phyloP scores from a whole-genome alignment of 2,888 invertebrate species.

The Bhutanitis thaidina region DNA sequence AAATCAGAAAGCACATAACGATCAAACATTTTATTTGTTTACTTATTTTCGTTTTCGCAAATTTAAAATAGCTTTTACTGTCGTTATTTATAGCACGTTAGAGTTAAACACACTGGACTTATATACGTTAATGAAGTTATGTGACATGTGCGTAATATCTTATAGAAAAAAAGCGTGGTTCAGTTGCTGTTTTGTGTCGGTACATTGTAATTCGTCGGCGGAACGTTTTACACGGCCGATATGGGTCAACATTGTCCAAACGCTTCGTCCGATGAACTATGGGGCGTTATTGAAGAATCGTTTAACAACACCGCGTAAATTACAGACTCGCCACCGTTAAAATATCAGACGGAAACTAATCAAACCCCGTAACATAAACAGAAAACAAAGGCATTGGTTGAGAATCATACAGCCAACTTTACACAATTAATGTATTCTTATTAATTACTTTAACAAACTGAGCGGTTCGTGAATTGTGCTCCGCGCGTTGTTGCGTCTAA shows the following conservation, averaged over 20 bases:
- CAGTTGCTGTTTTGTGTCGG: constrained; percentile 41
- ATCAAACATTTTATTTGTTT: no score
- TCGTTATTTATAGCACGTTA: no score
- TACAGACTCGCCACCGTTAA: neutral
- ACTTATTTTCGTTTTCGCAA: no score
- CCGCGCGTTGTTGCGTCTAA: neutral
- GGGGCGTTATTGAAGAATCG: constrained; percentile 14
- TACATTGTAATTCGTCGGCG: constrained; percentile 40
- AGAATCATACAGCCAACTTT: neutral
- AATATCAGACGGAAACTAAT: neutral
- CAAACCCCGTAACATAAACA: neutral
- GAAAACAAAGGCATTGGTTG: constrained; percentile 1
- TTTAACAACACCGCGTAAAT: constrained; percentile 18
- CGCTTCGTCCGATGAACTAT: constrained; percentile 41
- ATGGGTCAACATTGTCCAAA: constrained; percentile 43
- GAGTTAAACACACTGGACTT: no score
- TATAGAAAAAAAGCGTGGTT: neutral
- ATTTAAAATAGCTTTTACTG: no score
- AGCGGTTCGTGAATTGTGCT: neutral
- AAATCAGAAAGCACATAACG: no score
- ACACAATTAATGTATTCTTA: neutral
- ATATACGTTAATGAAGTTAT: neutral
- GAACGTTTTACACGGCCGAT: constrained; percentile 27
- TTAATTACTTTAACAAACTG: constrained; percentile 13
- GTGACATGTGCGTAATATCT: neutral